phyloP scores from a whole-genome alignment of 2,113 vertebrate species.

The Laterallus jamaicensis region DNA sequence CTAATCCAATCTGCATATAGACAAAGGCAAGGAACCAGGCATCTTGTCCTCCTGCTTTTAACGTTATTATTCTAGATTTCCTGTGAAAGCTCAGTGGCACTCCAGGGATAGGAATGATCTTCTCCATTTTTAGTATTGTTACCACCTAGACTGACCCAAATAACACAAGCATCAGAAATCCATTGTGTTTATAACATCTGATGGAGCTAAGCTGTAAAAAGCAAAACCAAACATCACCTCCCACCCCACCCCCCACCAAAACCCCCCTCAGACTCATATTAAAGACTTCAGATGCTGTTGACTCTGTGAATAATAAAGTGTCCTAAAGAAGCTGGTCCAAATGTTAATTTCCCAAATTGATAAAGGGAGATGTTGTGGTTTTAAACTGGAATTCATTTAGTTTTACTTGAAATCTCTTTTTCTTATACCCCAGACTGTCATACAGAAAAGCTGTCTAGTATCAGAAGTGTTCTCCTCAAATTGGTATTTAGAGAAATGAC shows the following conservation, averaged over 20 bases:
- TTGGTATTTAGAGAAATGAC: background rate
- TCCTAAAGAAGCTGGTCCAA: background rate
- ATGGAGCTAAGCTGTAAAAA: background rate
- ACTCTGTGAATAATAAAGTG: background rate
- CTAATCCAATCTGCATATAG: background rate
- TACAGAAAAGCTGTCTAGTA: background rate
- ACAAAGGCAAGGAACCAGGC: background rate
- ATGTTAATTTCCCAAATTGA: background rate
- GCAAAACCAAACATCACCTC: background rate
- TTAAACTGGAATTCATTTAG: background rate
- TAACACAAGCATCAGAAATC: background rate
- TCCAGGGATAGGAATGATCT: background rate
- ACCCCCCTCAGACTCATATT: background rate
- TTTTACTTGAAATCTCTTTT: background rate
- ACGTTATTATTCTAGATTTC: background rate
- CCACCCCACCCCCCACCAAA: background rate
- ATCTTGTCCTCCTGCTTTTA: background rate
- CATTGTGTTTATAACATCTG: background rate
- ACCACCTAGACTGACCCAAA: background rate
- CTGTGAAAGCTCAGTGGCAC: background rate
- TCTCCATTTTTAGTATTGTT: background rate
- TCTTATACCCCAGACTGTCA: background rate
- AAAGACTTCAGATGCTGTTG: background rate
- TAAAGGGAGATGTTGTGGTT: background rate
- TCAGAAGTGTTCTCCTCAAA: background rate